phyloP scores from a whole-genome alignment of 1,140 invertebrate genomes.

The Pseudomyrmex dendroicus region DNA sequence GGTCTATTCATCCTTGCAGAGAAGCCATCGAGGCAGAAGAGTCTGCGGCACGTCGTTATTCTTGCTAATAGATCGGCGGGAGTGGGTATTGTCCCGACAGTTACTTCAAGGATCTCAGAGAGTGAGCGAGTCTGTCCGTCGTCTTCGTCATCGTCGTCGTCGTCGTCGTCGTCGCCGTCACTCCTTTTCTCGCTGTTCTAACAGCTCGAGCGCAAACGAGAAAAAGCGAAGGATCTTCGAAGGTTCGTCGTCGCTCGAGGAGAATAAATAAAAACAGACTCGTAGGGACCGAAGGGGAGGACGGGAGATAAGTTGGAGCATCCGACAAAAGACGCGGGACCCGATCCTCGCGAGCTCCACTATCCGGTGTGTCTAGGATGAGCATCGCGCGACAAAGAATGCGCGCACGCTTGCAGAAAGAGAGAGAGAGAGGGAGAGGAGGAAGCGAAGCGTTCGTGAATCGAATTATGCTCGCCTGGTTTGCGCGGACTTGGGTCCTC shows the following conservation, averaged over 20 bases:
- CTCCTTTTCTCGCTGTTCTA: constrained; percentile 41
- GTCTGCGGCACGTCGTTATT: constrained; percentile 76
- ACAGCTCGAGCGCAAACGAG: constrained; percentile 23
- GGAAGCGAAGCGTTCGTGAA: constrained; percentile 70
- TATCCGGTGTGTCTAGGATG: constrained; percentile 63
- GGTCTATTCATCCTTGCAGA: constrained; percentile 54
- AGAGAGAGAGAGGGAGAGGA: constrained; percentile 15
- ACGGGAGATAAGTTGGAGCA: constrained; percentile 8
- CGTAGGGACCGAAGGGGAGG: background rate
- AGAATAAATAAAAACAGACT: constrained; percentile 64
- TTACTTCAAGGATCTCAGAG: constrained; percentile 60
- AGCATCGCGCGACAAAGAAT: constrained; percentile 62
- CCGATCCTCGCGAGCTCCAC: constrained; percentile 9
- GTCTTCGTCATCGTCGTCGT: background rate
- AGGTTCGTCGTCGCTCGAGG: constrained; percentile 26
- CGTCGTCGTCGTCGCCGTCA: background rate
- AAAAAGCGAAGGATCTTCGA: constrained; percentile 1
- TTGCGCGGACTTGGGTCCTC: constrained; percentile 65
- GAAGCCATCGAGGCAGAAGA: constrained; percentile 58
- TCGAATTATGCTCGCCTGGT: constrained; percentile 82
- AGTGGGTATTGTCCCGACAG: constrained; percentile 69
- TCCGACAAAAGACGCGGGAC: constrained; percentile 52
- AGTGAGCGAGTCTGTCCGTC: no score
- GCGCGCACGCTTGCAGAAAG: constrained; percentile 10
- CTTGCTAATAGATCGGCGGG: constrained; percentile 81